phyloP scores from a whole-genome alignment of 2,888 invertebrate genomes.

The Pheosia tremula region DNA sequence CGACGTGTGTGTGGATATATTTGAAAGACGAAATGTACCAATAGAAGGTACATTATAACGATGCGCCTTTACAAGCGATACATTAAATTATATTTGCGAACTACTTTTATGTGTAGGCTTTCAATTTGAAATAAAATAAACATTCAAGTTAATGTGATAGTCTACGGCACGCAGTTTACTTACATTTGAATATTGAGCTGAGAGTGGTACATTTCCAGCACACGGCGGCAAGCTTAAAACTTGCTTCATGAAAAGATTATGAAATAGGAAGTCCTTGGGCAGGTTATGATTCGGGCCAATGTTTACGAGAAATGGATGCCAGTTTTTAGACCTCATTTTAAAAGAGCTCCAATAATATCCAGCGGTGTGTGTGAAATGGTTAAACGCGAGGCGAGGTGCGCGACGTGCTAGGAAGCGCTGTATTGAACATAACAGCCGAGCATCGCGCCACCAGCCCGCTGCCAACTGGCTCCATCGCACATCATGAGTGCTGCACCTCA shows the following conservation, averaged over 20 bases:
- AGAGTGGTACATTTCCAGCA: too few relatives aligned
- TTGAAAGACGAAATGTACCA: background rate
- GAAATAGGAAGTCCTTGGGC: too few relatives aligned
- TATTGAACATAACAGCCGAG: background rate
- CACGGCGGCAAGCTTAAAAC: too few relatives aligned
- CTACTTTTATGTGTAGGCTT: background rate
- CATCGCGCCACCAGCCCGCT: background rate
- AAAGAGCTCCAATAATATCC: background rate
- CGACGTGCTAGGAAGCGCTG: background rate
- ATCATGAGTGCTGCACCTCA: background rate
- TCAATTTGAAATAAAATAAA: background rate
- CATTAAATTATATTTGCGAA: background rate
- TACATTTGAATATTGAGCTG: too few relatives aligned
- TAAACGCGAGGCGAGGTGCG: background rate
- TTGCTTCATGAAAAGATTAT: too few relatives aligned
- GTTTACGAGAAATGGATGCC: background rate
- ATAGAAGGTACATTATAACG: constrained; percentile 2
- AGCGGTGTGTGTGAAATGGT: background rate
- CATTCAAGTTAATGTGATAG: too few relatives aligned
- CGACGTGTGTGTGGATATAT: background rate
- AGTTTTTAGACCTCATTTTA: background rate
- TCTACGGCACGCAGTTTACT: too few relatives aligned
- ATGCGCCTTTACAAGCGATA: background rate
- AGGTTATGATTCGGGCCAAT: background rate
- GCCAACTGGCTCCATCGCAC: background rate